phyloP scores from a whole-genome alignment of 2,797 vertebrate genomes.

The Sebastes baramenuke region DNA sequence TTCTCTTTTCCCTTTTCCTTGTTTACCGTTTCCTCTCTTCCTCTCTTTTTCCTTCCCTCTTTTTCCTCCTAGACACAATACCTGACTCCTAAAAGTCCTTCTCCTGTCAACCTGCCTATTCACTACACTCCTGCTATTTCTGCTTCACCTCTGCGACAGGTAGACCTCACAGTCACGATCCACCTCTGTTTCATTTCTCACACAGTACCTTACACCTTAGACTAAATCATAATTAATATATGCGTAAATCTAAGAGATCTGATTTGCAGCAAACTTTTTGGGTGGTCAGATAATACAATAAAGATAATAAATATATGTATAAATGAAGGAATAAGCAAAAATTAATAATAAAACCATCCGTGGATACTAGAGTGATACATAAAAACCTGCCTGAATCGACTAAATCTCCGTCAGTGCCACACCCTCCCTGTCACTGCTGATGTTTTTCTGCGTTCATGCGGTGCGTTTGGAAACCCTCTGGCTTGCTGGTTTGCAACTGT shows the following conservation, averaged over 20 bases:
- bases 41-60: background rate
- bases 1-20: background rate
- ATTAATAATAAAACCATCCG: background rate
- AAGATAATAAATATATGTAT: background rate
- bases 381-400: background rate
- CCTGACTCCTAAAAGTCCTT: conserved; percentile 67
- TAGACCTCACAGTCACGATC: conserved; percentile 31
- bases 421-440: background rate
- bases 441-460: background rate
- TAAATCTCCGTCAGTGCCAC: background rate
- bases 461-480: background rate
- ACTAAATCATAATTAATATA: background rate
- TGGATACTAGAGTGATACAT: background rate
- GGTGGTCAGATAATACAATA: background rate
- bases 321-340: background rate
- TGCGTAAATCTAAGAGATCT: background rate
- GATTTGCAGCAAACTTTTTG: background rate
- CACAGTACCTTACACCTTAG: background rate
- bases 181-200: background rate
- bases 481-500: background rate
- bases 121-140: conserved; percentile 84
- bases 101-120: conserved; percentile 80
- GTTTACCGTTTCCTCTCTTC: background rate
- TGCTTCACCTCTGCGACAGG: conserved; percentile 82
- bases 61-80: conserved; percentile 48